Evolutionary conservation across 1,140 invertebrate genomes (phyloP), one percentile per base, ranked within the genome.

Genomic region (Trichonephila clavipes): DNA sequence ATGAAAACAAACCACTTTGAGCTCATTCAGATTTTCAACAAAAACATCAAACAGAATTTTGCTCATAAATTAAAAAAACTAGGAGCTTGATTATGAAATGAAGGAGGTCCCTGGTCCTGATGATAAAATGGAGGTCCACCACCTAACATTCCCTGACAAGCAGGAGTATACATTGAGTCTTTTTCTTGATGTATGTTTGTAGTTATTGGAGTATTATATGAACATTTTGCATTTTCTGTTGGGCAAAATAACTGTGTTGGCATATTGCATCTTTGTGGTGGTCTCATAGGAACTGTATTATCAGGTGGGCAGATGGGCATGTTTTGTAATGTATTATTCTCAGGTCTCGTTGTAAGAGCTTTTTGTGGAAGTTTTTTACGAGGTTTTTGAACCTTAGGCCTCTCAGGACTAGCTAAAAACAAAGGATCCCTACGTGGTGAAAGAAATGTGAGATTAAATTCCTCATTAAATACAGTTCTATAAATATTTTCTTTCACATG

Each of bases 401-500:
- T 81, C 2, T 93, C 92, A 7, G 44, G 14, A 66, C 66, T 66
- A 21, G 44, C 64, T 28, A 85, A 40, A 24, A 59, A 40, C 10
- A 82, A 64, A 18, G 86, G 83, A 44, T 93, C 92, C 34, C 88
- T 93, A 40, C 92, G 85, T 12, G 92, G 92, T 21, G 92, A 88
- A 8, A 93, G 51, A 81, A 93, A 93, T n/a, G 85, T 88, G 44
- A 93, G 86, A 64, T 82, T 93, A 64, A 81, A 93, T 44, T 93
- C 83, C 19, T 93, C 92, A 18, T 93, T 93, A 44, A 93, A 93
- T 2, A 93, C 92, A 51, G 92, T 93, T 28, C 92, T 21, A 34
- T 93, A 93, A 24, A 93, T 93, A 40, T 93, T 93, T 28, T 93
- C 92, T 81, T 93, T 93, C 7, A 93, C 92, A 88, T 81, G 88